Percentiles rank a stretch among this genome's conserved stretches.
These are phyloP conservation scores for Harpalus rubripes DNA, from an alignment of 2,888 invertebrate species.

Conservation along the genomic window DNA sequence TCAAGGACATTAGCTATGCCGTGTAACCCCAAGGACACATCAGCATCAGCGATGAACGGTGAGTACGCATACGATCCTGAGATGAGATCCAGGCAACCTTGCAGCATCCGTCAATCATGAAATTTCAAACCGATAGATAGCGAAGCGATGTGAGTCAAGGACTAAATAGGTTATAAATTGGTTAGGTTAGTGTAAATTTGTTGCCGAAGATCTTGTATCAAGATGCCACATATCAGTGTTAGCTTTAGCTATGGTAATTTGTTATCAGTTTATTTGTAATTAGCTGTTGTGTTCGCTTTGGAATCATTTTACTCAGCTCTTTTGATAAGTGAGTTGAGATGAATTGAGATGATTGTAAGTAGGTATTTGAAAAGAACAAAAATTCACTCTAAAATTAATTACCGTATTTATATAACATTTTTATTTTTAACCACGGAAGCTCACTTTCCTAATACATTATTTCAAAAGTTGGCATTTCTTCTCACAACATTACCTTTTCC, in stretches of 20 bases:
- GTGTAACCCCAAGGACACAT: conserved; percentile 43
- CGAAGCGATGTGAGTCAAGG: conserved; percentile 63
- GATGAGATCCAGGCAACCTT: conserved; percentile 5
- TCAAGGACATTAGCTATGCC: conserved; percentile 42
- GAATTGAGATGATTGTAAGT: neutral
- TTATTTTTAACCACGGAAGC: too few species aligned
- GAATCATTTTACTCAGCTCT: neutral
- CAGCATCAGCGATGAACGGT: conserved; percentile 28
- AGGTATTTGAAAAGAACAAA: too few species aligned
- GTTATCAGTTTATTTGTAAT: too few species aligned
- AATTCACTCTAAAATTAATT: too few species aligned
- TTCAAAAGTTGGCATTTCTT: too few species aligned
- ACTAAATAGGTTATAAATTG: conserved; percentile 46
- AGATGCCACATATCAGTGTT: neutral
- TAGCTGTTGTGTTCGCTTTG: too few species aligned
- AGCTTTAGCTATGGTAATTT: too few species aligned
- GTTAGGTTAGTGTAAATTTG: conserved; percentile 34
- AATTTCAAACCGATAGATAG: conserved; percentile 60
- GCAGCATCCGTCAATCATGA: conserved; percentile 58
- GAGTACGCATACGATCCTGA: conserved; percentile 45
- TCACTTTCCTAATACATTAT: too few species aligned
- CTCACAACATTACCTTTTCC: too few species aligned
- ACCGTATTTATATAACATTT: too few species aligned
- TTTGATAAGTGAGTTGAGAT: neutral
- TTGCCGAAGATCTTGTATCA: conserved; percentile 7